Percentiles rank a stretch among this genome's conserved stretches.
phyloP scores from a whole-genome alignment of 2,888 invertebrate species.

The Melanostoma scalare region DNA sequence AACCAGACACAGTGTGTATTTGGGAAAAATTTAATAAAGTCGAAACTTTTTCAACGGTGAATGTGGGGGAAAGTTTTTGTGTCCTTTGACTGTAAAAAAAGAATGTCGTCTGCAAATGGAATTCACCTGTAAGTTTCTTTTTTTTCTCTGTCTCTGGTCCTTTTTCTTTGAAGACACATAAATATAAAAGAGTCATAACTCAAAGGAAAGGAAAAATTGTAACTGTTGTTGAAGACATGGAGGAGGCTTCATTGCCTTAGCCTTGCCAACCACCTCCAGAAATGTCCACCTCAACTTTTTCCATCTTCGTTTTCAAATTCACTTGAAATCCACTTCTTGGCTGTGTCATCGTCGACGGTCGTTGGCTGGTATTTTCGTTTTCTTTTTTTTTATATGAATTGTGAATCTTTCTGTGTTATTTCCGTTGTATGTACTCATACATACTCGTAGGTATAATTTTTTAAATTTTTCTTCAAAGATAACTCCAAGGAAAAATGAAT shows the following conservation, averaged over 20 bases:
- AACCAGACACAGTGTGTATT: slow-evolving; percentile 19
- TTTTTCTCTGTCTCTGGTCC: not conserved
- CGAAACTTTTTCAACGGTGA: slow-evolving; percentile 27
- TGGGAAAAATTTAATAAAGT: slow-evolving; percentile 58
- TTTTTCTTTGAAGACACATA: slow-evolving; percentile 9
- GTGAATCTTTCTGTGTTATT: slow-evolving; percentile 38
- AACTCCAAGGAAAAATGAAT: slow-evolving; percentile 56
- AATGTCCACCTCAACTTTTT: slow-evolving; percentile 22
- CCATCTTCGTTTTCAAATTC: slow-evolving; percentile 27
- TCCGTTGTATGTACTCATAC: not conserved
- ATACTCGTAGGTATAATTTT: no score
- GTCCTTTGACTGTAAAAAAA: slow-evolving; percentile 36
- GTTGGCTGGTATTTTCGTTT: slow-evolving; percentile 21
- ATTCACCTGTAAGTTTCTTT: slow-evolving; percentile 55
- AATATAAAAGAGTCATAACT: slow-evolving; percentile 49
- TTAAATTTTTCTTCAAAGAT: slow-evolving; percentile 33
- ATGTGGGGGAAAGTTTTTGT: slow-evolving; percentile 3
- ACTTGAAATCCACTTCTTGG: slow-evolving; percentile 54
- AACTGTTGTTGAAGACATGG: slow-evolving; percentile 64
- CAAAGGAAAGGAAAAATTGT: slow-evolving; percentile 56
- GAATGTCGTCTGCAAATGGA: slow-evolving; percentile 58
- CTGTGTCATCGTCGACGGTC: slow-evolving; percentile 16
- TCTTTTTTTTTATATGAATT: slow-evolving; percentile 11
- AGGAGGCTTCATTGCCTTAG: slow-evolving; percentile 30
- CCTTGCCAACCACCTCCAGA: not conserved